Evolutionary conservation across 2,113 vertebrate genomes (phyloP).

Genomic region (Hemiprocne comata): DNA sequence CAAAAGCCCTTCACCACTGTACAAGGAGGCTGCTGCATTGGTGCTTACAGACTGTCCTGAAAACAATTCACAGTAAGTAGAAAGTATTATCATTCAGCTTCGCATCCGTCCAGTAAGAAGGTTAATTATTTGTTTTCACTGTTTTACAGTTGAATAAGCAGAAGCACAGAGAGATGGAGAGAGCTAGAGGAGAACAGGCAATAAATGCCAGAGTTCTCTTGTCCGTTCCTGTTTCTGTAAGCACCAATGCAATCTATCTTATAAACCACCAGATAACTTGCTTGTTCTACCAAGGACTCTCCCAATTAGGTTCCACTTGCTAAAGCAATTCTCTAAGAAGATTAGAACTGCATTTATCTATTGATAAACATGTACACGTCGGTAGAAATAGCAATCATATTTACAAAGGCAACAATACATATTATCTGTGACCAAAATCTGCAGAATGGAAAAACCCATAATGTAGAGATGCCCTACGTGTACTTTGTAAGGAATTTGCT

Average conservation of each 20-base stretch:
- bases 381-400: background rate
- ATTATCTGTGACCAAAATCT: background rate
- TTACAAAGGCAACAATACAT: background rate
- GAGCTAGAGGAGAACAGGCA: conserved; percentile 34
- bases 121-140: conserved; percentile 64
- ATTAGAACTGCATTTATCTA: conserved; percentile 25
- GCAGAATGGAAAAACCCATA: background rate
- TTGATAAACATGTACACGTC: background rate
- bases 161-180: conserved; percentile 5
- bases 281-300: background rate
- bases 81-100: conserved; percentile 38
- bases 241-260: background rate
- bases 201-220: conserved; percentile 45
- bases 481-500: background rate
- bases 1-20: background rate
- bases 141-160: conserved; percentile 55
- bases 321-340: background rate
- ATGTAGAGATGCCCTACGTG: background rate
- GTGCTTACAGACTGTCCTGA: background rate
- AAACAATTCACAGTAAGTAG: background rate
- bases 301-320: conserved; percentile 23
- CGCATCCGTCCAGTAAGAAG: background rate
- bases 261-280: conserved; percentile 6
- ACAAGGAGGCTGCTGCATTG: background rate
- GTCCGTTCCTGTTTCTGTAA: conserved; percentile 8